A percentile compares a stretch with the other conserved stretches of the same genome.
Conservation (phyloP, 2,113 vertebrate species). For the Grantiella picta region DNA sequence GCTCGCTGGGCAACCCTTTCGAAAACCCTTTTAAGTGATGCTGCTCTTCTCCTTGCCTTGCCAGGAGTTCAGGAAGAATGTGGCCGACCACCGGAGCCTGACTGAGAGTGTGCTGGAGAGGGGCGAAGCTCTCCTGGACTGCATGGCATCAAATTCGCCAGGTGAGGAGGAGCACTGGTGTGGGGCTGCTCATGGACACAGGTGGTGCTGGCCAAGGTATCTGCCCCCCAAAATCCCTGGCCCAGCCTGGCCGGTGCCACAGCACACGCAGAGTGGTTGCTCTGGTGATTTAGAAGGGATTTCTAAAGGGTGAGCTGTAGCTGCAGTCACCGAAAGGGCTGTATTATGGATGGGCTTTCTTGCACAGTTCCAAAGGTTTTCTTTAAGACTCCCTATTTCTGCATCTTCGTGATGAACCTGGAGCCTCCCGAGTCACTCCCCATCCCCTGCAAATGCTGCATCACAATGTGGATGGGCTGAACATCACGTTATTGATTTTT, state of each 20-base stretch:
- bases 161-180: constrained; percentile 62
- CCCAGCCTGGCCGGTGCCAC: neutral
- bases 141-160: constrained; percentile 80
- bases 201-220: neutral
- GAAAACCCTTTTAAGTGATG: neutral
- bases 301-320: neutral
- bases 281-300: neutral
- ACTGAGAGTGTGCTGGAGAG: constrained; percentile 78
- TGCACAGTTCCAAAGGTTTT: neutral
- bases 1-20: neutral
- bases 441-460: neutral
- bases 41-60: neutral
- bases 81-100: constrained; percentile 78
- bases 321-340: neutral
- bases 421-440: neutral
- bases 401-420: neutral
- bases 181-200: neutral
- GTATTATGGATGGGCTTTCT: neutral
- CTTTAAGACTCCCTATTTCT: neutral
- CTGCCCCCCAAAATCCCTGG: neutral
- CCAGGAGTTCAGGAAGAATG: constrained; percentile 85
- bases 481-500: neutral
- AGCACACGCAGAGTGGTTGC: rapidly evolving
- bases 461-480: neutral
- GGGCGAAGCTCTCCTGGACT: constrained; percentile 83